phyloP scores from a whole-genome alignment of 1,140 invertebrate genomes.

The Heliconius hewitsoni region DNA sequence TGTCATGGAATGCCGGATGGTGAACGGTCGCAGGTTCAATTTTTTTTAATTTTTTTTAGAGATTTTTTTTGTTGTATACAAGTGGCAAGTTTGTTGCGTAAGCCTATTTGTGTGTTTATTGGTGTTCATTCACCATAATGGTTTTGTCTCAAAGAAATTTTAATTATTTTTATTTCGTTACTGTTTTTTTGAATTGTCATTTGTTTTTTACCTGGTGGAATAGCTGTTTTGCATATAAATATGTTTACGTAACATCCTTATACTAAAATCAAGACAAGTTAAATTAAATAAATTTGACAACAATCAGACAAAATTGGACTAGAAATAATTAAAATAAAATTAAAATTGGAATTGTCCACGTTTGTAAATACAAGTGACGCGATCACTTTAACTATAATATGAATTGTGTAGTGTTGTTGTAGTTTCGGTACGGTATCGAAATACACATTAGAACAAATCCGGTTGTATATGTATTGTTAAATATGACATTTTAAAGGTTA shows the following conservation, averaged over 20 bases:
- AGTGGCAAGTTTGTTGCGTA: neutral
- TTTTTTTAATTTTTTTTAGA: neutral
- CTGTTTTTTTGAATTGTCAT: neutral
- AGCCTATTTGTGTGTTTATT: neutral
- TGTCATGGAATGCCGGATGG: slow-evolving; percentile 11
- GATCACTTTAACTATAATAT: slow-evolving; percentile 23
- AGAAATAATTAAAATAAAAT: neutral
- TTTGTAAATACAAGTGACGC: slow-evolving; percentile 23
- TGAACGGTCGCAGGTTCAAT: neutral
- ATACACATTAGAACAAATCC: slow-evolving; percentile 19
- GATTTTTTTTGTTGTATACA: neutral
- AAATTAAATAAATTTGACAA: neutral
- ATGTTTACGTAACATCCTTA: neutral
- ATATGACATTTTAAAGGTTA: slow-evolving; percentile 24
- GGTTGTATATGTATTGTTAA: slow-evolving; percentile 24
- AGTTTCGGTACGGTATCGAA: slow-evolving; percentile 27
- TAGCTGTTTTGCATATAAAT: neutral
- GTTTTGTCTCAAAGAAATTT: slow-evolving; percentile 11
- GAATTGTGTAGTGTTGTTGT: slow-evolving; percentile 23
- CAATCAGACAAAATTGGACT: neutral
- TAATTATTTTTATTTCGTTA: slow-evolving; percentile 6
- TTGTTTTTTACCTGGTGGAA: neutral
- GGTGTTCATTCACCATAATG: neutral
- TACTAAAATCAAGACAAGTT: neutral
- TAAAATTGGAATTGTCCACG: slow-evolving; percentile 12